Evolutionary conservation across 2,797 vertebrate genomes (phyloP), one percentile per base, ranked within the genome.

Genomic region (Chrysocyon brachyurus): DNA sequence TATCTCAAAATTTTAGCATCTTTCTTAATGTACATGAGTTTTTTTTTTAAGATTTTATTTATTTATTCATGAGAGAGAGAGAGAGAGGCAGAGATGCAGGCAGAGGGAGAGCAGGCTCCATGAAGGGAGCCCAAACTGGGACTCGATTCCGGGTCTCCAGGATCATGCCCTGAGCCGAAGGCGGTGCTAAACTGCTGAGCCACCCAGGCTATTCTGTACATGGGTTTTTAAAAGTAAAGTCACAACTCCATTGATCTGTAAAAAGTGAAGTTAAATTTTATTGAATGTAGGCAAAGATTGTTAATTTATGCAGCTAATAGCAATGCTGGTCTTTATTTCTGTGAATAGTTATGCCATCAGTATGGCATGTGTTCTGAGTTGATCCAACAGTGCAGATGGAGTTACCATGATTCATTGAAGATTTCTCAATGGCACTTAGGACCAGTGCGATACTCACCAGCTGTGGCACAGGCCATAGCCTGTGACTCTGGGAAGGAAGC

Each of bases 1-100:
- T 15, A 94, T 91, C 78, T 92, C 26, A n/a, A 92, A 94, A 87
- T 89, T 94, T 97, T 88, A 96, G 73, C 57, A 84, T 92, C 68
- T 93, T 87, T 85, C 73, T 95, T 94, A 75, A 61, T 79, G 68
- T 61, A 40, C n/a, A 72, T 28, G 52, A 87, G 83, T 36, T 92
- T 46, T 46, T 40, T 40, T 40, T 46, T 40, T 6, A 46, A 46
- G 40, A 46, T 46, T 46, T 46, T 7, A 46, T 46, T 46, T 46
- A 46, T 46, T 46, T 46, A 40, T 40, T 40, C 40, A 40, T 40
- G 40, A 40, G 40, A 40, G 40, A 46, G 40, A 46, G 40, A 8
- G 40, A 46, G 40, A 46, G 40, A 46, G 40, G 40, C 40, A 46
- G 40, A 46, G 40, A 46, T 8, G 40, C 40, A 46, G 40, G 40